phyloP scores from a whole-genome alignment of 2,888 invertebrate genomes.

The Idaea straminata region DNA sequence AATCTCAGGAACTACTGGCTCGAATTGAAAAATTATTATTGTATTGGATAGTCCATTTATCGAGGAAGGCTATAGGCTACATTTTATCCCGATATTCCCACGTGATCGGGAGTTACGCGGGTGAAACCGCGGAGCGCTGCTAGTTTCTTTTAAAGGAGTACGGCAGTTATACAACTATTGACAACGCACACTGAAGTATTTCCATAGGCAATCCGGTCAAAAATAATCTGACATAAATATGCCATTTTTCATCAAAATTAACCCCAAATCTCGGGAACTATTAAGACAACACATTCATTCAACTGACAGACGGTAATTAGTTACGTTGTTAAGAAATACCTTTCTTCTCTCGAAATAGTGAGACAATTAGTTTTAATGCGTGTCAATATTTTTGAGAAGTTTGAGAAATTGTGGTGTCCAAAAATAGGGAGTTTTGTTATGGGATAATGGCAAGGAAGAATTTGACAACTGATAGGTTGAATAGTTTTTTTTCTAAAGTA shows the following conservation, averaged over 20 bases:
- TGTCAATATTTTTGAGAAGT: slow-evolving; percentile 23
- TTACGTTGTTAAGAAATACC: slow-evolving; percentile 35
- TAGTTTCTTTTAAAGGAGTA: too few species aligned
- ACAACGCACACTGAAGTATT: background rate
- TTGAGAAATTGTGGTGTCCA: slow-evolving; percentile 36
- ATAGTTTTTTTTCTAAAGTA: too few species aligned
- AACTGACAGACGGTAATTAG: slow-evolving; percentile 44
- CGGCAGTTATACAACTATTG: too few species aligned
- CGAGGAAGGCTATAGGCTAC: too few species aligned
- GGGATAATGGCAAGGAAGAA: background rate
- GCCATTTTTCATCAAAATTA: slow-evolving; percentile 33
- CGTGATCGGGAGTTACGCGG: too few species aligned
- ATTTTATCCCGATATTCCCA: too few species aligned
- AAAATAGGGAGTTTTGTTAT: slow-evolving; percentile 6
- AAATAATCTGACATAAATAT: slow-evolving; percentile 21
- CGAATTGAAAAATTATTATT: too few species aligned
- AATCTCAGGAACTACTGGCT: too few species aligned
- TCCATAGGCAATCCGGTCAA: background rate
- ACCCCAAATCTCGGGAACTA: slow-evolving; percentile 25
- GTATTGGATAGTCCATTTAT: too few species aligned
- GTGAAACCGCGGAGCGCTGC: too few species aligned
- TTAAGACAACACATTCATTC: slow-evolving; percentile 41
- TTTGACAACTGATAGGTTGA: background rate
- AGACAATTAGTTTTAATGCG: slow-evolving; percentile 16
- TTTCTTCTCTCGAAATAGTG: slow-evolving; percentile 23